Conservation (phyloP, 2,797 vertebrate species). For the Molothrus ater region DNA sequence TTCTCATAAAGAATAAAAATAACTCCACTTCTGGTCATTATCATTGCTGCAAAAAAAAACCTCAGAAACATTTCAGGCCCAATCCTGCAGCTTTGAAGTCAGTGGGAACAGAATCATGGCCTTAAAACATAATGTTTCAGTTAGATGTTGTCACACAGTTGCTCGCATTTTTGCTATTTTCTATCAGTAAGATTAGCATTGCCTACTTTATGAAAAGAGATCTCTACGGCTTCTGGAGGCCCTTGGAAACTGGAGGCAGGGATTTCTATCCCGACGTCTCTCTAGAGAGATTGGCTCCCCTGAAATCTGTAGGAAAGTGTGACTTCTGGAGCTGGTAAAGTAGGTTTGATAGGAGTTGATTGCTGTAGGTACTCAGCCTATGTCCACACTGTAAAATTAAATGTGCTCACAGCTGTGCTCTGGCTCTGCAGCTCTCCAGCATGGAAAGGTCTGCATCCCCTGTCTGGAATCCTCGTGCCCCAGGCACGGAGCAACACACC, state of each 20-base stretch:
- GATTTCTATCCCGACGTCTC: neutral
- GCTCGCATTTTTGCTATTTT: conserved; percentile 51
- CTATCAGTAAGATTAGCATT: neutral
- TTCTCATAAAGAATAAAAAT: conserved; percentile 63
- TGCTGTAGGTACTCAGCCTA: neutral
- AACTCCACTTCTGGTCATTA: conserved; percentile 72
- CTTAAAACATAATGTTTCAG: conserved; percentile 66
- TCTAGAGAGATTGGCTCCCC: neutral
- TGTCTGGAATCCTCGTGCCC: neutral
- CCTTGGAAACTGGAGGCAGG: neutral
- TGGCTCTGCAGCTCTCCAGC: neutral
- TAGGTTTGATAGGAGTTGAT: neutral
- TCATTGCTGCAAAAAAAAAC: conserved; percentile 51
- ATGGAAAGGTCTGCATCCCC: neutral
- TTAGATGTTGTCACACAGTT: conserved; percentile 70
- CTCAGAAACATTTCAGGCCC: conserved; percentile 58
- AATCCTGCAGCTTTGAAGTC: conserved; percentile 40
- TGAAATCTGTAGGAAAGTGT: neutral
- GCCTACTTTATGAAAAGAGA: neutral
- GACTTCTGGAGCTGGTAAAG: neutral
- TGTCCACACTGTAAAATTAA: neutral
- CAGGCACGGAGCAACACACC: neutral
- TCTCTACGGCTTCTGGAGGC: neutral
- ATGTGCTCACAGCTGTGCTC: fast-evolving
- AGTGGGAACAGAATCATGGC: conserved; percentile 5